Evolutionary conservation across 2,888 invertebrate genomes (phyloP).

Genomic region (Andrena minutula): DNA sequence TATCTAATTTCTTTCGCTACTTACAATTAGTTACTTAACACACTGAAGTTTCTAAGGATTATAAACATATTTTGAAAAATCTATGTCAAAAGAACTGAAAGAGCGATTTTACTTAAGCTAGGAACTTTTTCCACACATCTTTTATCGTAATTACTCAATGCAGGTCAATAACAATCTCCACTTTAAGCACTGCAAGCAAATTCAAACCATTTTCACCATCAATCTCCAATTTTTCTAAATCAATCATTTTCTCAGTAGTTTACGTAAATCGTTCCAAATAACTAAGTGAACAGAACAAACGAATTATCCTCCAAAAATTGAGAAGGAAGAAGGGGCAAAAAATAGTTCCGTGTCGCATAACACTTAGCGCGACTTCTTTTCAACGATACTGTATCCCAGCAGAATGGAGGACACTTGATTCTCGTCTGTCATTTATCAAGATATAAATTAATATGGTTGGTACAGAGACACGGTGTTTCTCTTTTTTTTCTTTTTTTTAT

Average conservation of each 20-base stretch:
- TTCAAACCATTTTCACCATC: no score
- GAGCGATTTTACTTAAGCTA: background rate
- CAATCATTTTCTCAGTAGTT: no score
- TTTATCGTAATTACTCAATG: background rate
- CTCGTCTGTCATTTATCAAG: conserved; percentile 12
- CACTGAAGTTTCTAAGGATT: background rate
- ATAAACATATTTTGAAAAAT: background rate
- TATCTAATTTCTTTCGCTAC: no score
- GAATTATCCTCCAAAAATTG: no score
- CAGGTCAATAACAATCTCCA: no score
- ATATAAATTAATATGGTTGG: conserved; percentile 7
- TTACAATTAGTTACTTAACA: no score
- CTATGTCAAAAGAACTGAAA: background rate
- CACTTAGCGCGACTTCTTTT: background rate
- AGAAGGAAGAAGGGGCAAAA: no score
- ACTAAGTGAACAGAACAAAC: no score
- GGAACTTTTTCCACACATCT: background rate
- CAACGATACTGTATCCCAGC: background rate
- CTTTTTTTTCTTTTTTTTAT: conserved; percentile 34
- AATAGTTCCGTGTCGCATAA: no score
- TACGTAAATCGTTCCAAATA: no score
- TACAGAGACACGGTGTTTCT: conserved; percentile 44
- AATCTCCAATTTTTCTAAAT: no score
- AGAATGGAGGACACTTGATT: background rate
- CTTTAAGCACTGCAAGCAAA: no score